Evolutionary conservation across 2,113 vertebrate genomes (phyloP).

Genomic region (Poecilia latipinna): DNA sequence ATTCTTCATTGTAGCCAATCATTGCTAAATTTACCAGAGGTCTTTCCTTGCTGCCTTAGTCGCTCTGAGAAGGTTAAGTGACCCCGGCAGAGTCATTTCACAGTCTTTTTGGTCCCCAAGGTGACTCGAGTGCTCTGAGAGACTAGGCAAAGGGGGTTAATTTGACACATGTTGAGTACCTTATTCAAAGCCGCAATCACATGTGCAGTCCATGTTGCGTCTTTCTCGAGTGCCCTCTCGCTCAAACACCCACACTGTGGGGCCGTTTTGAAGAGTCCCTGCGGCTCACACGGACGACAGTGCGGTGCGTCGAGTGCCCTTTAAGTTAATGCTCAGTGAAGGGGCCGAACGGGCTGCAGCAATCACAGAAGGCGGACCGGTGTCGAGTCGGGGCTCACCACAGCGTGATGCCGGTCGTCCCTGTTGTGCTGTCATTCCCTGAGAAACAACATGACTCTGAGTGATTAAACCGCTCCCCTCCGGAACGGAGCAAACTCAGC

Average conservation of each 20-base stretch:
- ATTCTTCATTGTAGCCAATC: slow-evolving; percentile 39
- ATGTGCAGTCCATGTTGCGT: slow-evolving; percentile 45
- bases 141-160: slow-evolving; percentile 43
- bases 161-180: slow-evolving; percentile 56
- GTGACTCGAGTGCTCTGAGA: slow-evolving; percentile 51
- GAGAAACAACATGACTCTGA: slow-evolving; percentile 71
- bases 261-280: slow-evolving; percentile 58
- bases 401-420: slow-evolving; percentile 56
- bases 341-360: slow-evolving; percentile 61
- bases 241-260: slow-evolving; percentile 49
- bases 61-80: slow-evolving; percentile 55
- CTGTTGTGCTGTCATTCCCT: slow-evolving; percentile 63
- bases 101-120: slow-evolving; percentile 63
- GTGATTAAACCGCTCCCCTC: slow-evolving; percentile 66
- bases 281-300: slow-evolving; percentile 44
- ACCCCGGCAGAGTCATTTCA: slow-evolving; percentile 61
- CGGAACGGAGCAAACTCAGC: slow-evolving; percentile 57
- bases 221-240: slow-evolving; percentile 59
- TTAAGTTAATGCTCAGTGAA: slow-evolving; percentile 63
- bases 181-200: slow-evolving; percentile 65
- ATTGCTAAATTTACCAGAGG: slow-evolving; percentile 26
- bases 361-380: slow-evolving; percentile 42
- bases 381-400: slow-evolving; percentile 50
- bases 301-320: slow-evolving; percentile 63
- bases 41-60: slow-evolving; percentile 29